Evolutionary conservation across 1,140 invertebrate species (phyloP).

Genomic region (Solenopsis fugax): DNA sequence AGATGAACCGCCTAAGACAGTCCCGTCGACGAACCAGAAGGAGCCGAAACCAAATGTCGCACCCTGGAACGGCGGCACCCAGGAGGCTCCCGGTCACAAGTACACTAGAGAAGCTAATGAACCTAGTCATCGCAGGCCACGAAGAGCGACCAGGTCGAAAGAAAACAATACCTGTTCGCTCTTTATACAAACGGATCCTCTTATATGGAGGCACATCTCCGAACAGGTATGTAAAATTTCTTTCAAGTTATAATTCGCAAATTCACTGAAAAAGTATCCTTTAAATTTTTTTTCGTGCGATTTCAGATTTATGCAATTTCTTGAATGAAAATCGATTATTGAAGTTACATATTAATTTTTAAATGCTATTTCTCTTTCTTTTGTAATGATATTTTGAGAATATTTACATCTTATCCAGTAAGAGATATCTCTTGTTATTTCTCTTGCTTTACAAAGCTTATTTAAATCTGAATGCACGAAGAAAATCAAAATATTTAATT

Average conservation of each 20-base stretch:
- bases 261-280: background rate
- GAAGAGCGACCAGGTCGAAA: conserved; percentile 88
- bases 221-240: conserved; percentile 86
- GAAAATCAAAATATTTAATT: background rate
- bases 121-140: conserved; percentile 85
- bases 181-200: conserved; percentile 99
- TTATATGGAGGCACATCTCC: conserved; percentile 97
- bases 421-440: conserved; percentile 5
- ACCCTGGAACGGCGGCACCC: conserved; percentile 78
- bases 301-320: too few species aligned
- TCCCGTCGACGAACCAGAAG: conserved; percentile 82
- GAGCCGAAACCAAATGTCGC: conserved; percentile 75
- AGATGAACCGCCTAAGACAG: conserved; percentile 84
- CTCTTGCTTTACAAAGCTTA: background rate
- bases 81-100: conserved; percentile 87
- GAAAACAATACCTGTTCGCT: conserved; percentile 95
- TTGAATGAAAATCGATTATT: too few species aligned
- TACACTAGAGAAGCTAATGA: conserved; percentile 90
- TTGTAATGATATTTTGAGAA: background rate
- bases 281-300: too few species aligned
- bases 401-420: background rate
- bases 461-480: background rate
- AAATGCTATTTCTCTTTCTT: background rate
- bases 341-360: too few species aligned
- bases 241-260: conserved; percentile 21